Conservation (phyloP, 2,888 invertebrate genomes). For the Trissolcus japonicus region DNA sequence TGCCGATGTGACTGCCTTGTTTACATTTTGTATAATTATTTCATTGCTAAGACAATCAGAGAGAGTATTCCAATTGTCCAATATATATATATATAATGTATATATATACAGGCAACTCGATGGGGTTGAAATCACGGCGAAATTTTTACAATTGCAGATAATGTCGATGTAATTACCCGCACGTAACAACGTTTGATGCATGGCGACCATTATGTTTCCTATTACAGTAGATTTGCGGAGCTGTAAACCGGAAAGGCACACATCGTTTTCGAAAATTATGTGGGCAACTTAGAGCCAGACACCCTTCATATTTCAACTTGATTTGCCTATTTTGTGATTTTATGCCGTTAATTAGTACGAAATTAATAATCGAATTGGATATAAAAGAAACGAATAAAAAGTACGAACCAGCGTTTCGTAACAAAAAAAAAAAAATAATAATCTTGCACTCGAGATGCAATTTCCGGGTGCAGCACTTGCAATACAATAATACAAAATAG, state of each 20-base stretch:
- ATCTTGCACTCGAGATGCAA: neutral
- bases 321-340: constrained; percentile 1
- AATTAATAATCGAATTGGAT: constrained; percentile 38
- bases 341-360: constrained; percentile 41
- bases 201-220: constrained; percentile 62
- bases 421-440: neutral
- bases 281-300: constrained; percentile 21
- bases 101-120: constrained; percentile 43
- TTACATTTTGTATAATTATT: too few relatives aligned
- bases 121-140: constrained; percentile 46
- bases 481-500: constrained; percentile 59
- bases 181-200: constrained; percentile 63
- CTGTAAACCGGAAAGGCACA: constrained; percentile 43
- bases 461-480: constrained; percentile 18
- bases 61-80: too few relatives aligned
- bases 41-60: too few relatives aligned
- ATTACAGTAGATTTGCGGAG: constrained; percentile 55
- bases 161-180: constrained; percentile 63
- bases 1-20: too few relatives aligned
- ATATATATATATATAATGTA: too few relatives aligned
- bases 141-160: constrained; percentile 57
- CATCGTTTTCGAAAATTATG: constrained; percentile 44
- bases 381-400: constrained; percentile 22
- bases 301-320: constrained; percentile 29
- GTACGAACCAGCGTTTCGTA: constrained; percentile 25